Evolutionary conservation across 1,140 invertebrate species (phyloP).

Genomic region (Cryptotermes secundus): DNA sequence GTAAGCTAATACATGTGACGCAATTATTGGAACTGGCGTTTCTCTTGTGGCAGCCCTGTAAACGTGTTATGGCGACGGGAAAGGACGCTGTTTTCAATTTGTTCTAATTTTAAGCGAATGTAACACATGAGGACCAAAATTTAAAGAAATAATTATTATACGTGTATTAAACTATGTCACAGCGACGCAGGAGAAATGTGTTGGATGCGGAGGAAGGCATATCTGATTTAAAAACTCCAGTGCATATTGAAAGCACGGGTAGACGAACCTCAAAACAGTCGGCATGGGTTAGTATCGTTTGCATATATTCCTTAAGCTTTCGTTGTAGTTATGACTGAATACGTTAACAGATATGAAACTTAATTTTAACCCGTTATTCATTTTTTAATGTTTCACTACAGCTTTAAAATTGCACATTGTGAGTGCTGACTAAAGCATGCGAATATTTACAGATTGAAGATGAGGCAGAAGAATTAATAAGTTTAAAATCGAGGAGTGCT

Average conservation of each 20-base stretch:
- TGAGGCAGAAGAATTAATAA: not conserved
- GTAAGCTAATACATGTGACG: too few species aligned
- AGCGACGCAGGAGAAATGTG: not conserved
- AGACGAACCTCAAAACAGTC: not conserved
- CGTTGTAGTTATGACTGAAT: too few species aligned
- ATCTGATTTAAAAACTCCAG: not conserved
- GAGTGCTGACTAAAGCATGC: too few species aligned
- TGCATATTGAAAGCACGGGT: not conserved
- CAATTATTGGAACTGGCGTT: too few species aligned
- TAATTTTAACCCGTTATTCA: too few species aligned
- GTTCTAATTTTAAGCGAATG: not conserved
- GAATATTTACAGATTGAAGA: not conserved
- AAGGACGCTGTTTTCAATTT: not conserved
- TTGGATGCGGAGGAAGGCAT: not conserved
- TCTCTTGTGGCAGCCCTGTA: not conserved
- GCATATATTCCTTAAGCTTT: too few species aligned
- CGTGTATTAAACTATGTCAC: not conserved
- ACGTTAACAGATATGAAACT: too few species aligned
- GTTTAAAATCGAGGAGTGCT: not conserved
- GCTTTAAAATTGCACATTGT: too few species aligned
- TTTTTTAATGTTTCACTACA: too few species aligned
- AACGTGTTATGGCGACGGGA: not conserved
- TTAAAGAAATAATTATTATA: not conserved
- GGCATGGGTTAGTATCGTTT: not conserved
- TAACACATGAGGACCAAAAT: not conserved